Evolutionary conservation across 2,888 invertebrate genomes (phyloP), one percentile per base, ranked within the genome.

Genomic region (Ptycholaimellus sp.): DNA sequence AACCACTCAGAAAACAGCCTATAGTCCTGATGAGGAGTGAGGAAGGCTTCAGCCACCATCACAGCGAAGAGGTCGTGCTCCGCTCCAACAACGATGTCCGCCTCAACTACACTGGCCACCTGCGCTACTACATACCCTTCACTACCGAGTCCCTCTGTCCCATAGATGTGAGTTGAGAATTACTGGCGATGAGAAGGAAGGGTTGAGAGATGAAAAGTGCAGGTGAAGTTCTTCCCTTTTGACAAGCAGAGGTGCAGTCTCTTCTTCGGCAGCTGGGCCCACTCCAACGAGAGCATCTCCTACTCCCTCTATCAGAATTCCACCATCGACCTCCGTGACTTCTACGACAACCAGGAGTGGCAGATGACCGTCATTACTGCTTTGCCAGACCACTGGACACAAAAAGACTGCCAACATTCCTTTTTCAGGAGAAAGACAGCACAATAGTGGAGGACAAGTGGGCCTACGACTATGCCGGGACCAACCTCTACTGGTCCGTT

Each of bases 291-390:
- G 22, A 53, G 53, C 20, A 52, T 54, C 40, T 52, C 47, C 33
- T 40, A 19, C 18, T 46, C 49, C 2, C 40, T 55, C 6, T 55
- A 51, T 41, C 44, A 49, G 6, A 45, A 51, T n/a, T n/a, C n/a
- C 18, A 50, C 48, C 22, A 36, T 55, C 16, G 48, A 49, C 1
- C 41, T 54, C 6, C 49, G 52, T 36, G 55, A 55, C 41, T 55
- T 54, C 40, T 55, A 54, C 38, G 55, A 55, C 42, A 55, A 53
- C 37, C 53, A 53, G 36, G 53, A 54, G 43, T 54, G 54, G 54
- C 51, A 52, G 38, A n/a, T n/a, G n/a, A n/a, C n/a, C n/a, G n/a
- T n/a, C n/a, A n/a, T 18, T 37, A 18, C 9, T 11, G 33, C 18
- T 33, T 9, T 6, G 33, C 6, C 6, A 6, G 14, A 30, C n/a